phyloP scores from a whole-genome alignment of 2,797 vertebrate species.

The Pipistrellus pipistrellus region DNA sequence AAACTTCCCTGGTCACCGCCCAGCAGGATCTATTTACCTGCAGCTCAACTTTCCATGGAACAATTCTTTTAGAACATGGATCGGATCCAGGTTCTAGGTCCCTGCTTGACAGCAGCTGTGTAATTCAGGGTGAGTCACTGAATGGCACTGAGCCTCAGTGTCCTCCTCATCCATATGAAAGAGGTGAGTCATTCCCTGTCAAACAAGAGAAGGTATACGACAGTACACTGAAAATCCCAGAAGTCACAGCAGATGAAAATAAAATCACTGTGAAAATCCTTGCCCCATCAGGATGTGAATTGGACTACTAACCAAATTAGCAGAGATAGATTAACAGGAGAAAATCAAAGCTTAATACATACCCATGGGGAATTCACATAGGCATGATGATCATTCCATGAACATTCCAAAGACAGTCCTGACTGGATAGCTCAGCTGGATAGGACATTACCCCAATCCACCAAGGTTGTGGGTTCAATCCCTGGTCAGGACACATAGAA shows the following conservation, averaged over 20 bases:
- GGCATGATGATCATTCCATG: neutral
- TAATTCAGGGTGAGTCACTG: conserved; percentile 35
- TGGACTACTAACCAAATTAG: neutral
- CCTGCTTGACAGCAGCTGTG: conserved; percentile 28
- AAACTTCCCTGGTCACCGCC: neutral
- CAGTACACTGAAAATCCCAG: neutral
- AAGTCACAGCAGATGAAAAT: neutral
- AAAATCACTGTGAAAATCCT: neutral
- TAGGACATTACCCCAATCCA: neutral
- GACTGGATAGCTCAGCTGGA: neutral
- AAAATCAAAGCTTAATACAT: neutral
- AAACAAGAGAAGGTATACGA: neutral
- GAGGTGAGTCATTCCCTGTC: neutral
- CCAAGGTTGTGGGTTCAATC: neutral
- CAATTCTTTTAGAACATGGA: conserved; percentile 38
- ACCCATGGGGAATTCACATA: neutral
- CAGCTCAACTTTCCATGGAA: conserved; percentile 3
- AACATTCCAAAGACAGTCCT: neutral
- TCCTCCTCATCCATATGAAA: neutral
- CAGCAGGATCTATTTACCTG: neutral
- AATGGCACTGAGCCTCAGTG: neutral
- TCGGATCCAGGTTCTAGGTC: neutral
- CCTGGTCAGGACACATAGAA: neutral
- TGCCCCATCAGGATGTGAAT: neutral
- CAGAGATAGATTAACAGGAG: neutral